These are phyloP conservation scores for Chouioia cunea DNA, from an alignment of 2,888 invertebrate genomes.

Conservation along the genomic window DNA sequence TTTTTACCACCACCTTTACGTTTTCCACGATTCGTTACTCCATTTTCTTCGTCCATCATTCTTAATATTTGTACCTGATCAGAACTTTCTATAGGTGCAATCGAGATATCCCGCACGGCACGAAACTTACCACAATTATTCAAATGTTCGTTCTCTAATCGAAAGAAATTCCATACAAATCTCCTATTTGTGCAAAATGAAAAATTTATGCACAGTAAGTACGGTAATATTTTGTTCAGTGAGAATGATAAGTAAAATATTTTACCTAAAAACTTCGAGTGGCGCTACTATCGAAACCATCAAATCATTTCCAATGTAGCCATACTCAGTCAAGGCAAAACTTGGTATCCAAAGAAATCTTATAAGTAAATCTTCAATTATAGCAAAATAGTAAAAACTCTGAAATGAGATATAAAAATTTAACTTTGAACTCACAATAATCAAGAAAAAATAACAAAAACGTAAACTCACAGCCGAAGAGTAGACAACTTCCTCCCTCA, in stretches of 20 bases:
- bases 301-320: conserved; percentile 81
- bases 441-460: not conserved
- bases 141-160: conserved; percentile 97
- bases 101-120: conserved; percentile 97
- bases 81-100: conserved; percentile 92
- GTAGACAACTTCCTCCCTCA: conserved; percentile 96
- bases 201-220: no score
- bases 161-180: conserved; percentile 99
- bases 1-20: conserved; percentile 68
- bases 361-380: conserved; percentile 92
- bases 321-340: conserved; percentile 85
- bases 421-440: conserved; percentile 19
- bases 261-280: conserved; percentile 88
- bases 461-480: conserved; percentile 80
- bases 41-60: conserved; percentile 96
- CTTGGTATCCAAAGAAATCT: conserved; percentile 95
- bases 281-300: conserved; percentile 88
- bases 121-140: conserved; percentile 99
- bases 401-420: conserved; percentile 66
- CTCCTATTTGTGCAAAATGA: conserved; percentile 73
- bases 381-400: conserved; percentile 96
- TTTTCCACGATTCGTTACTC: conserved; percentile 81
- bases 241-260: not conserved
- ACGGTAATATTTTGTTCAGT: conserved; percentile 1
- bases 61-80: conserved; percentile 90